Conservation (phyloP, 2,113 vertebrate genomes). For the Setophaga coronata region DNA sequence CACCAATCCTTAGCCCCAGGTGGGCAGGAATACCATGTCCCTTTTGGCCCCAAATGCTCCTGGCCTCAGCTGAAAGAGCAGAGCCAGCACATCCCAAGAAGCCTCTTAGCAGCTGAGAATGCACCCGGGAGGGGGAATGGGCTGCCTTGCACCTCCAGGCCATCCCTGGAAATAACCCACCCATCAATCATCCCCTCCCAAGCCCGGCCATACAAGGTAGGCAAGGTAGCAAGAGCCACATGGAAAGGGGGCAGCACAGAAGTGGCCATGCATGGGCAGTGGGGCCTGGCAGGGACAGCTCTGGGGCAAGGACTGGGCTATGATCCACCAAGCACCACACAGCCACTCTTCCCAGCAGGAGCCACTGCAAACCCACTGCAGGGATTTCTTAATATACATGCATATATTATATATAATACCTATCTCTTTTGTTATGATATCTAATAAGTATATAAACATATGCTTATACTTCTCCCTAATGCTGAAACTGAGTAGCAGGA, state of each 20-base stretch:
- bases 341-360: not conserved
- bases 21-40: not conserved
- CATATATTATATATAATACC: not conserved
- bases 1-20: not conserved
- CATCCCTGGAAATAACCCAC: conserved; percentile 76
- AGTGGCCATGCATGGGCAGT: not conserved
- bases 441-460: not conserved
- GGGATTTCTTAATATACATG: not conserved
- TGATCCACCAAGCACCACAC: not conserved
- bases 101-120: conserved; percentile 83
- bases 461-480: not conserved
- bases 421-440: no score
- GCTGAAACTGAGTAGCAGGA: not conserved
- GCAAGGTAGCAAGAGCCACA: not conserved
- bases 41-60: conserved; percentile 42
- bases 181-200: conserved; percentile 73
- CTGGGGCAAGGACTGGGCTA: not conserved
- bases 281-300: not conserved
- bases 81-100: conserved; percentile 56
- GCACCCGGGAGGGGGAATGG: conserved; percentile 70
- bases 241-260: not conserved
- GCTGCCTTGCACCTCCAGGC: conserved; percentile 75
- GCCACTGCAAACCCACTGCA: not conserved
- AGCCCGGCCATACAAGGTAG: conserved; percentile 71
- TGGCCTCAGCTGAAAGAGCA: conserved; percentile 41